Evolutionary conservation across 2,113 vertebrate species (phyloP).

Genomic region (Eclectus roratus): DNA sequence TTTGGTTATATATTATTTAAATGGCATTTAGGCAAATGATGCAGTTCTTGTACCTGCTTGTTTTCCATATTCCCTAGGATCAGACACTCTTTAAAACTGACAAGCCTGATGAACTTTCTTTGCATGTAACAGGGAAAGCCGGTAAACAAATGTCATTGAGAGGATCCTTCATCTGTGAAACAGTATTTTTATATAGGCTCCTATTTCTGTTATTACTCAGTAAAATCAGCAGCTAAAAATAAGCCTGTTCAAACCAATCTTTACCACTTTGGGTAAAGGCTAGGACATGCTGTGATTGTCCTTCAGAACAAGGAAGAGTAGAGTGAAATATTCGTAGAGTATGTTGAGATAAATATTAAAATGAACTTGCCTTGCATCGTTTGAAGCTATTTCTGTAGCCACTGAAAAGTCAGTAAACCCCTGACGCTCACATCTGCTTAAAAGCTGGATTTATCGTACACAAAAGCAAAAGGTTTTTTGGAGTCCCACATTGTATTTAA

Average conservation of each 20-base stretch:
- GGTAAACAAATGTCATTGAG: neutral
- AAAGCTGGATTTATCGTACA: conserved; percentile 15
- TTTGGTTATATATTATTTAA: neutral
- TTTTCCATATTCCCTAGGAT: neutral
- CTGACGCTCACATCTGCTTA: neutral
- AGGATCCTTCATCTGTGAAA: neutral
- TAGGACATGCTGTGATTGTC: neutral
- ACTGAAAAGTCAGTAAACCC: conserved; percentile 18
- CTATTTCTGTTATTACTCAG: conserved; percentile 10
- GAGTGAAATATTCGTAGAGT: neutral
- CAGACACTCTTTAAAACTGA: neutral
- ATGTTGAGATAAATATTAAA: conserved; percentile 31
- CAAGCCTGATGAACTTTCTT: conserved; percentile 1
- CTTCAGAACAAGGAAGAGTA: neutral
- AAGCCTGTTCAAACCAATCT: neutral
- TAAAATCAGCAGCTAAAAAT: conserved; percentile 8
- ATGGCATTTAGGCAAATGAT: neutral
- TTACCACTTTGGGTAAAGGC: neutral
- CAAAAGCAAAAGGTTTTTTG: neutral
- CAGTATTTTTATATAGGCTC: neutral
- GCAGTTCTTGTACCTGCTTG: neutral
- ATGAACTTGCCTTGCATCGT: conserved; percentile 9
- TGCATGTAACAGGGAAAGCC: neutral
- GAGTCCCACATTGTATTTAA: neutral
- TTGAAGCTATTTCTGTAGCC: neutral